Evolutionary conservation across 2,888 invertebrate genomes (phyloP).

Genomic region (Cosmorhoe ocellata): DNA sequence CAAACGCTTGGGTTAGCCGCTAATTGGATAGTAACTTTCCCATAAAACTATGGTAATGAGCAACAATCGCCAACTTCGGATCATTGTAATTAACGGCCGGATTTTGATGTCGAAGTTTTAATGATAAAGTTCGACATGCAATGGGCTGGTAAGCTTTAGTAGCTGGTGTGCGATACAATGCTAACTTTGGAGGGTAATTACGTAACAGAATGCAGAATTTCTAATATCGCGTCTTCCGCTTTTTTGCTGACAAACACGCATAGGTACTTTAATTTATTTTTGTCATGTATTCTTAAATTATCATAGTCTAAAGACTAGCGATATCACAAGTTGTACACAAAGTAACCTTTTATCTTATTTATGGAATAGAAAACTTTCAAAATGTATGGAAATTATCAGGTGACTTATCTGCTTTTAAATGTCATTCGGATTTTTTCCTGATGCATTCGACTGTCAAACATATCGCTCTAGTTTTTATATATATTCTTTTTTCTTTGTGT

Average conservation of each 20-base stretch:
- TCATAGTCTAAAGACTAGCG: too few species aligned
- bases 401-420: too few species aligned
- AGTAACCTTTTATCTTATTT: too few species aligned
- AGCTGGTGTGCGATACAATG: conserved; percentile 4
- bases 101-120: conserved; percentile 23
- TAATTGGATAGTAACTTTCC: conserved; percentile 41
- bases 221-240: neutral
- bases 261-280: too few species aligned
- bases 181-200: conserved; percentile 5
- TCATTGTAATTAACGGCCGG: conserved; percentile 25
- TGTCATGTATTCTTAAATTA: too few species aligned
- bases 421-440: too few species aligned
- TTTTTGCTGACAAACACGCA: neutral
- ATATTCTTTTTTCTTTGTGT: too few species aligned
- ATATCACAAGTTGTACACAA: too few species aligned
- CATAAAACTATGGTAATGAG: conserved; percentile 31
- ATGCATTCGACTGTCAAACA: too few species aligned
- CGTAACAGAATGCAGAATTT: neutral
- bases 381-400: too few species aligned
- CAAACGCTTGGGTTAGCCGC: conserved; percentile 32
- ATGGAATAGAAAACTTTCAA: too few species aligned
- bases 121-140: conserved; percentile 28
- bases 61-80: conserved; percentile 26
- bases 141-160: conserved; percentile 13
- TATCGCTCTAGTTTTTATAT: too few species aligned